Evolutionary conservation across 2,797 vertebrate genomes (phyloP).

Genomic region (Pelodytes ibericus): DNA sequence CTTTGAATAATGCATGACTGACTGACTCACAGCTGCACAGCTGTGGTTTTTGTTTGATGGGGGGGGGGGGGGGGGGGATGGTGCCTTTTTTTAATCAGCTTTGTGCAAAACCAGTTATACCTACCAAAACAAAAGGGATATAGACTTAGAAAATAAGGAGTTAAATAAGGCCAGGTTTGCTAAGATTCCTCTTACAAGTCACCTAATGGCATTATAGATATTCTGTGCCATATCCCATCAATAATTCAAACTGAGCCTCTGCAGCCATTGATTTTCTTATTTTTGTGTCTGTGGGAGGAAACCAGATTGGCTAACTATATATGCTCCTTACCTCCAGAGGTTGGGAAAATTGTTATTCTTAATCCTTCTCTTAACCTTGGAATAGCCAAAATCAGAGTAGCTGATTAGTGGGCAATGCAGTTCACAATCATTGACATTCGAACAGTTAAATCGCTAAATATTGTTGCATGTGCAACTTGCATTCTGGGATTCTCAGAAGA

Average conservation of each 20-base stretch:
- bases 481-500: too few species aligned
- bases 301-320: constrained; percentile 54
- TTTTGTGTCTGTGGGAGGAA: constrained; percentile 53
- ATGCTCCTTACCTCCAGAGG: constrained; percentile 40
- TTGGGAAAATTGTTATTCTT: constrained; percentile 25
- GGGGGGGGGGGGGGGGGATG: too few species aligned
- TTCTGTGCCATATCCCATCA: constrained; percentile 64
- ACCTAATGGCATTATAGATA: constrained; percentile 65
- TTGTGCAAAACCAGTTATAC: too few species aligned
- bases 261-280: constrained; percentile 62
- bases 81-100: too few species aligned
- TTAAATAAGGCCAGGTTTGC: constrained; percentile 49
- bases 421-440: too few species aligned
- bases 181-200: constrained; percentile 60
- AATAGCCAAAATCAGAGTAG: constrained; percentile 38
- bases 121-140: too few species aligned
- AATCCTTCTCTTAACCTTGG: constrained; percentile 56
- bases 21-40: constrained; percentile 35
- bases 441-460: too few species aligned
- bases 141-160: constrained; percentile 7
- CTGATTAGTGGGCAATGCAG: background rate
- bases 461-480: too few species aligned
- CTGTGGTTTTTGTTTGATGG: too few species aligned
- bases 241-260: constrained; percentile 61
- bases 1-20: constrained; percentile 46